phyloP scores from a whole-genome alignment of 2,888 invertebrate genomes.

The Galeruca laticollis region DNA sequence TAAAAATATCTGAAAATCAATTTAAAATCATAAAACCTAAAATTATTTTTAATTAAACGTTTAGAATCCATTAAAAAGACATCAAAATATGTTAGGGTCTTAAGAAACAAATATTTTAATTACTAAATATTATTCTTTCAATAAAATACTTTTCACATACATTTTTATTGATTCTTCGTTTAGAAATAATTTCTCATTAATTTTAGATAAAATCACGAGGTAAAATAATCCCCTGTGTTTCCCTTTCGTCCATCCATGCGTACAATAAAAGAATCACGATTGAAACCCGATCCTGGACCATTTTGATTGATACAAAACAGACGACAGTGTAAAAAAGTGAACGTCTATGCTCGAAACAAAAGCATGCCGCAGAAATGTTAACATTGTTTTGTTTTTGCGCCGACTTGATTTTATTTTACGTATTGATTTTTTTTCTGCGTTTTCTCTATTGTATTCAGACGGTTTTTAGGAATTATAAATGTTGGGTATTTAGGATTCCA shows the following conservation, averaged over 20 bases:
- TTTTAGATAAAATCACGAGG: not conserved
- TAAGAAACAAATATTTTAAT: too few relatives aligned
- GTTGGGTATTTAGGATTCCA: slow-evolving; percentile 61
- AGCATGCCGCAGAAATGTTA: slow-evolving; percentile 63
- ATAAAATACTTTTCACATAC: too few relatives aligned
- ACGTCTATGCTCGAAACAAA: slow-evolving; percentile 60
- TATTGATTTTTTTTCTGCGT: slow-evolving; percentile 48
- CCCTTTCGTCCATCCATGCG: slow-evolving; percentile 27
- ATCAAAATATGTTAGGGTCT: too few relatives aligned
- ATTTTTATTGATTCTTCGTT: too few relatives aligned
- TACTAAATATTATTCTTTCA: too few relatives aligned
- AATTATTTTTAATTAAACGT: too few relatives aligned
- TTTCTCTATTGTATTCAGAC: slow-evolving; percentile 61
- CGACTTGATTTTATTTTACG: slow-evolving; percentile 54
- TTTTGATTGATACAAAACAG: slow-evolving; percentile 66
- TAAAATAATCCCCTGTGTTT: not conserved
- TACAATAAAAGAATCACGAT: slow-evolving; percentile 60
- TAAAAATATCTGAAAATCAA: too few relatives aligned
- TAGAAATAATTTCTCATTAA: too few relatives aligned
- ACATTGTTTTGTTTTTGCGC: slow-evolving; percentile 57
- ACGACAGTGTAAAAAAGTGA: slow-evolving; percentile 63
- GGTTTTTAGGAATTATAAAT: slow-evolving; percentile 61
- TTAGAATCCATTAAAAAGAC: too few relatives aligned
- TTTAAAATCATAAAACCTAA: too few relatives aligned
- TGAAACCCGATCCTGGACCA: slow-evolving; percentile 56